These are phyloP conservation scores for Acleris sparsana DNA, from an alignment of 2,888 invertebrate genomes.

Conservation along the genomic window DNA sequence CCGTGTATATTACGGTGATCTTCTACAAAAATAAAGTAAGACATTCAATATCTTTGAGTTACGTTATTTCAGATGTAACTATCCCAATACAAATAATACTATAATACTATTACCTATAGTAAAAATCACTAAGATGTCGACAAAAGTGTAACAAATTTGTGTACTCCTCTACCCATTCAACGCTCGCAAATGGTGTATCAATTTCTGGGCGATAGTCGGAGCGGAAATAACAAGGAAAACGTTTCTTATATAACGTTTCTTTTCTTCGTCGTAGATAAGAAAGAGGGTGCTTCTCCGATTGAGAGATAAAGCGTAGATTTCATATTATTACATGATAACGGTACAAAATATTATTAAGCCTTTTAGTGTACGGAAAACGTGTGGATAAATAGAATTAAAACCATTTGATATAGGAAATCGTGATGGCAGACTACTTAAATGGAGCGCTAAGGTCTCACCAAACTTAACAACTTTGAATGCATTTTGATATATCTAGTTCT, in stretches of 20 bases:
- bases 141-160: neutral
- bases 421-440: no score
- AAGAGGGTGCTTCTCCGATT: slow-evolving; percentile 23
- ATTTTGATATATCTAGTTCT: no score
- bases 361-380: neutral
- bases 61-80: no score
- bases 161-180: neutral
- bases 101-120: neutral
- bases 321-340: neutral
- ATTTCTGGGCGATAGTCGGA: slow-evolving; percentile 22
- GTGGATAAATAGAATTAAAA: no score
- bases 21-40: no score
- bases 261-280: slow-evolving; percentile 18
- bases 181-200: slow-evolving; percentile 23
- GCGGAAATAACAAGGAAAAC: slow-evolving; percentile 33
- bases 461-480: no score
- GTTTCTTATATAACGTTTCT: slow-evolving; percentile 26
- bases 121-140: neutral
- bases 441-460: no score
- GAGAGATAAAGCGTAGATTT: slow-evolving; percentile 22
- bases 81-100: no score
- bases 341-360: neutral
- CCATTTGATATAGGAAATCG: no score
- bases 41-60: no score
- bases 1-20: no score